Conservation (phyloP, 2,888 invertebrate genomes). For the Octodonta nipae region DNA sequence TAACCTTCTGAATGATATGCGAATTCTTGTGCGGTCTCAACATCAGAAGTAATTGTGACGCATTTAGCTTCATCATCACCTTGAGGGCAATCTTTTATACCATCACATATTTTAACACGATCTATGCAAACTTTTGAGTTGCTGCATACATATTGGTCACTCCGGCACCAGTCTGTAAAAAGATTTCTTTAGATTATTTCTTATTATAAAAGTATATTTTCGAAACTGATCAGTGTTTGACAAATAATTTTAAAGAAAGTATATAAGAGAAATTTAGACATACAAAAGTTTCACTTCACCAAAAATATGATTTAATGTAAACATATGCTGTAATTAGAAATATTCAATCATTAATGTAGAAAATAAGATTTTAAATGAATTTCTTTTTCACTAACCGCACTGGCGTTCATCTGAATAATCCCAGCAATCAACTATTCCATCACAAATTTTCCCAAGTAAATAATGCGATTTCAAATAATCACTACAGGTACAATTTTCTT, state of each 20-base stretch:
- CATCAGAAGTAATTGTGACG: constrained; percentile 47
- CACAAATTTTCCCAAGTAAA: constrained; percentile 60
- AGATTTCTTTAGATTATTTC: constrained; percentile 8
- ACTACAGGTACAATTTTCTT: constrained; percentile 58
- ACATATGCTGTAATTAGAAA: background rate
- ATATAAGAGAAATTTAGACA: too few species aligned
- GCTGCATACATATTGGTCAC: constrained; percentile 60
- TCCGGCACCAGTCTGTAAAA: constrained; percentile 60
- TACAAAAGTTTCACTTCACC: too few species aligned
- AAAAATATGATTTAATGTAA: too few species aligned
- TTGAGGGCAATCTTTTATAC: constrained; percentile 53
- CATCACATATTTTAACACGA: constrained; percentile 53
- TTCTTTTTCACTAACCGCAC: too few species aligned
- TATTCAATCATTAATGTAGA: background rate
- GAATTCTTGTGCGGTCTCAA: constrained; percentile 44
- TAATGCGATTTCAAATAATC: constrained; percentile 59
- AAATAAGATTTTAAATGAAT: background rate
- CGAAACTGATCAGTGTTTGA: too few species aligned
- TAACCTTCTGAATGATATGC: constrained; percentile 49
- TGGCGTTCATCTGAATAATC: constrained; percentile 66
- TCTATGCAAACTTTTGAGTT: constrained; percentile 58
- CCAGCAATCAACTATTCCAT: constrained; percentile 67
- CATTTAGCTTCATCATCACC: constrained; percentile 68
- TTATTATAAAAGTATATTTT: background rate
- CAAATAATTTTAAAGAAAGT: too few species aligned